Evolutionary conservation across 2,113 vertebrate genomes (phyloP).

Genomic region (Mormyrus iriodes): DNA sequence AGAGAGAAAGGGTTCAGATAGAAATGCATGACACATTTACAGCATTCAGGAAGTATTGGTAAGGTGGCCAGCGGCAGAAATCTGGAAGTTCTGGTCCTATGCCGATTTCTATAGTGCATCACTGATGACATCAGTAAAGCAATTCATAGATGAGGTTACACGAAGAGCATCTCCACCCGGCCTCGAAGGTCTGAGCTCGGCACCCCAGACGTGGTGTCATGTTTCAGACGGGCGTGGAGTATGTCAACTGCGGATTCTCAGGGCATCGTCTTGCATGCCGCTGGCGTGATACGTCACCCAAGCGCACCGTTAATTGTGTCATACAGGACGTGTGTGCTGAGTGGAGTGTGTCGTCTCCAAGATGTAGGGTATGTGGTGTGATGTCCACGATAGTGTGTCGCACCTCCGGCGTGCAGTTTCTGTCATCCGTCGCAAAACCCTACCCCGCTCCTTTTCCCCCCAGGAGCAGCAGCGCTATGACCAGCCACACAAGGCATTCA

Average conservation of each 20-base stretch:
- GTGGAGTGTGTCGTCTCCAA: background rate
- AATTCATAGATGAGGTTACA: background rate
- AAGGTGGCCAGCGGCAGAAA: background rate
- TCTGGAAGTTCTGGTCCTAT: background rate
- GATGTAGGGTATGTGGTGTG: background rate
- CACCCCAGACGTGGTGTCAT: background rate
- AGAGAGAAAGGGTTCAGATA: background rate
- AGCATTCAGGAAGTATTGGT: background rate
- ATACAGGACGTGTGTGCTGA: background rate
- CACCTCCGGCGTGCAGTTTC: background rate
- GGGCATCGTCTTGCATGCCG: background rate
- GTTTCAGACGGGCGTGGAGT: background rate
- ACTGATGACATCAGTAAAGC: background rate
- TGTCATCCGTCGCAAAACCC: background rate
- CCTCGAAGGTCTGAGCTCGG: background rate
- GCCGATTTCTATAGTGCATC: background rate
- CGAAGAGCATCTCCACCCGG: background rate
- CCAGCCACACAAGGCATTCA: conserved; percentile 95
- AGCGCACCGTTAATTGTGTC: background rate
- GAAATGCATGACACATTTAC: background rate
- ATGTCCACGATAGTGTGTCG: background rate
- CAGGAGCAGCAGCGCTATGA: conserved; percentile 94
- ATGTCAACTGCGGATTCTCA: background rate
- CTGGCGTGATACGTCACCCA: background rate
- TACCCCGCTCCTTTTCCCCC: background rate